These are phyloP conservation scores for Botrylloides violaceus DNA, from an alignment of 23 tunicate genomes.

Conservation along the genomic window DNA sequence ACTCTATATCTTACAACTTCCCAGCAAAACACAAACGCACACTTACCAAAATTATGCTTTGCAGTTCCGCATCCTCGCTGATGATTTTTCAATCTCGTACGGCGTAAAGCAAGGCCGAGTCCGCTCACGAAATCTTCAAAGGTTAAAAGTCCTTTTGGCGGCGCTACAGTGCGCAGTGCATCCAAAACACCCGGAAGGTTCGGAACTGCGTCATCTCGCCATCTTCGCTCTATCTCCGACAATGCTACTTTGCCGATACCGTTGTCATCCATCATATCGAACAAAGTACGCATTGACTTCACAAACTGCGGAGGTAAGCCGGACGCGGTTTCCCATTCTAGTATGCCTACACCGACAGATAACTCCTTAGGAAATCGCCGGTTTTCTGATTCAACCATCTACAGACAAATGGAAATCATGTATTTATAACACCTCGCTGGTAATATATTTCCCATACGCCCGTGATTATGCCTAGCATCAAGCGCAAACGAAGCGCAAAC, in stretches of 20 bases:
- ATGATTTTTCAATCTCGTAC: background rate
- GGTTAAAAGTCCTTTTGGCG: conserved; percentile 42
- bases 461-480: background rate
- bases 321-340: background rate
- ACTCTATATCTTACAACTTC: too few species aligned
- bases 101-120: conserved; percentile 37
- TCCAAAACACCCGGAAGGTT: conserved; percentile 77
- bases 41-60: background rate
- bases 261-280: conserved; percentile 46
- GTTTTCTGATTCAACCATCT: too few species aligned
- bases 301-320: conserved; percentile 56
- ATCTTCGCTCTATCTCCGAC: conserved; percentile 50
- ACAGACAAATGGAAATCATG: too few species aligned
- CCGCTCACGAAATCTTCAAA: conserved; percentile 69
- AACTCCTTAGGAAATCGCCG: too few species aligned
- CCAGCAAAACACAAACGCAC: too few species aligned
- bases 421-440: too few species aligned
- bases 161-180: conserved; percentile 46
- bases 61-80: background rate
- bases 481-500: background rate
- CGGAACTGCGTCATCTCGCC: conserved; percentile 88
- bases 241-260: conserved; percentile 45
- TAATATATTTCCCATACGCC: too few species aligned
- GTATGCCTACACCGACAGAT: too few species aligned
- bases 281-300: conserved; percentile 56